Percentiles rank a stretch among this genome's conserved stretches.
phyloP scores from a whole-genome alignment of 2,797 vertebrate species.

The Spinus pinus region DNA sequence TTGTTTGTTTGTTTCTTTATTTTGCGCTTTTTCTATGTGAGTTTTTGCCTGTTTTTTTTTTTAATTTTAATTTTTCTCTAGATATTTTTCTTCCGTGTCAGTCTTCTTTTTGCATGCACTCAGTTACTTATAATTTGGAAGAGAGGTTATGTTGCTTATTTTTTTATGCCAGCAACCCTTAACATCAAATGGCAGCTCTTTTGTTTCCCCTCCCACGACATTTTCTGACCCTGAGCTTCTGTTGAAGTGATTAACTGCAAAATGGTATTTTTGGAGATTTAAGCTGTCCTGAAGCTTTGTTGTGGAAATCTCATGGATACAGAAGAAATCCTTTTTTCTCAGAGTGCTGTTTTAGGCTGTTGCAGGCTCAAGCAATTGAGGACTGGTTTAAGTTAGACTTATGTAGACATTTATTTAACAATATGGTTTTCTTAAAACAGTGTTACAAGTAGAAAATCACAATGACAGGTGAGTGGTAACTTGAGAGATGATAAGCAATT shows the following conservation, averaged over 20 bases:
- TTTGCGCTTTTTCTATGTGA: not conserved
- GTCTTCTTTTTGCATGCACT: not conserved
- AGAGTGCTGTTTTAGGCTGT: not conserved
- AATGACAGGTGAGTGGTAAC: not conserved
- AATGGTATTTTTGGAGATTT: constrained; percentile 18
- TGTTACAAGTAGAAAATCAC: not conserved
- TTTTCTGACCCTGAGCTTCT: constrained; percentile 41
- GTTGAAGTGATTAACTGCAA: constrained; percentile 39
- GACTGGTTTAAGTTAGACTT: not conserved
- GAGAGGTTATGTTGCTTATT: not conserved
- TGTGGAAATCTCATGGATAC: not conserved
- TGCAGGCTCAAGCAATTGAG: not conserved
- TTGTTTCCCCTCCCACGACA: constrained; percentile 52
- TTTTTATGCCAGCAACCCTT: not conserved
- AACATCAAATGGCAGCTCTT: constrained; percentile 23
- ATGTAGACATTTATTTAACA: not conserved
- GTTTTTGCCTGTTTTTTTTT: not conserved
- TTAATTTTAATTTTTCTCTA: not conserved
- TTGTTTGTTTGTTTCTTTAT: not conserved
- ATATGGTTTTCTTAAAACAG: not conserved
- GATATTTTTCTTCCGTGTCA: not conserved
- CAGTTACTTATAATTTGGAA: constrained; percentile 13
- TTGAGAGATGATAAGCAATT: not conserved
- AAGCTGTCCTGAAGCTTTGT: not conserved
- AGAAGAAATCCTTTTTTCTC: not conserved